Evolutionary conservation across 2,797 vertebrate genomes (phyloP).

Genomic region (Tapera naevia): DNA sequence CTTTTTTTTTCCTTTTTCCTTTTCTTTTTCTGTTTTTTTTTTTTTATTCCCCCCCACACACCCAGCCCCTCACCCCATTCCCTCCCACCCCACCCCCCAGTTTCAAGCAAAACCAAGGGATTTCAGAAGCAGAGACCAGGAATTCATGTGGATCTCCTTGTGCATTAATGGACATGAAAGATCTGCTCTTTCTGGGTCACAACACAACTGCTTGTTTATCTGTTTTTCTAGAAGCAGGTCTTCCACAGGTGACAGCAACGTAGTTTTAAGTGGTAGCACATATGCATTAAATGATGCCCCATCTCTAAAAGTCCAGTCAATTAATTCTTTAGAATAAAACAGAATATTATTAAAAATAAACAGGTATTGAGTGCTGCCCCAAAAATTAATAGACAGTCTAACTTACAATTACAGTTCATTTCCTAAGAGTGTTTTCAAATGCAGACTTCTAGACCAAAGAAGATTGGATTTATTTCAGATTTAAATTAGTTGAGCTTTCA

Average conservation of each 20-base stretch:
- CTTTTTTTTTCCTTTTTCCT: accelerated
- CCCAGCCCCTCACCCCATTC: too few species aligned
- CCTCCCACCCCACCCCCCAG: too few species aligned
- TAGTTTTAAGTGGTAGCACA: neutral
- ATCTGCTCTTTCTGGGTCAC: neutral
- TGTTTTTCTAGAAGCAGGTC: neutral
- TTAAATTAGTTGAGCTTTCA: conserved; percentile 31
- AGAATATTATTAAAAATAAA: neutral
- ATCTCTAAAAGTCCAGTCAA: neutral
- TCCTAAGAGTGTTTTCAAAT: neutral
- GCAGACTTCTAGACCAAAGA: neutral
- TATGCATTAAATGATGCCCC: neutral
- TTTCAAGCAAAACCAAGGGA: neutral
- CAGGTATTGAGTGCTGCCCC: neutral
- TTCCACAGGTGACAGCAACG: neutral
- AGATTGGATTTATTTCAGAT: conserved; percentile 24
- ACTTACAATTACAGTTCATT: neutral
- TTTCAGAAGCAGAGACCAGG: neutral
- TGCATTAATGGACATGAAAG: neutral
- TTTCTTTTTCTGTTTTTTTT: accelerated
- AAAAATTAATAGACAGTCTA: neutral
- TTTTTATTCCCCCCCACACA: accelerated
- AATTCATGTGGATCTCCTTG: neutral
- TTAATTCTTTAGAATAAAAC: neutral
- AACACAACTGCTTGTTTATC: neutral